Conservation (phyloP, 2,113 vertebrate species). For the Pollimyrus isidori region DNA sequence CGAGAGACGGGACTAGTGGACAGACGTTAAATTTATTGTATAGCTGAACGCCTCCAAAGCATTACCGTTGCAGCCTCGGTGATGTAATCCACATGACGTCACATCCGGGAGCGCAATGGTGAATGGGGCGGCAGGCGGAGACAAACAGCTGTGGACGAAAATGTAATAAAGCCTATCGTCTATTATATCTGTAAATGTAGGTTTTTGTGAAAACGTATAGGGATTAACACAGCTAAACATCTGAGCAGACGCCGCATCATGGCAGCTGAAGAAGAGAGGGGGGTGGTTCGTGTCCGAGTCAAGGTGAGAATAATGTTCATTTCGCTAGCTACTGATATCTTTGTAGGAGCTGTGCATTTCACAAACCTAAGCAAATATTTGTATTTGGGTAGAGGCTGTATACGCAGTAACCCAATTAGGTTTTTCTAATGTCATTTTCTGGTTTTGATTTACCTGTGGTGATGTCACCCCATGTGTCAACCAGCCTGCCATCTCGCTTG, state of each 20-base stretch:
- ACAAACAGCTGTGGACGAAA: constrained; percentile 18
- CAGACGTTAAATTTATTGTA: neutral
- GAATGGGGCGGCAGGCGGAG: constrained; percentile 19
- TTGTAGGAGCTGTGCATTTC: neutral
- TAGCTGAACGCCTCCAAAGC: neutral
- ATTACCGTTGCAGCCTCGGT: neutral
- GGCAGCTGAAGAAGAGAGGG: constrained; percentile 67
- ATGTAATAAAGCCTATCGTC: constrained; percentile 8
- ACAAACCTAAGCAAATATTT: neutral
- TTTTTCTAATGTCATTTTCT: neutral
- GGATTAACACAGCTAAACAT: constrained; percentile 18
- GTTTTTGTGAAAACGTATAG: neutral
- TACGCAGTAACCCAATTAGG: neutral
- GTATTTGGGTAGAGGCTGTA: neutral
- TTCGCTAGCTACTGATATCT: neutral
- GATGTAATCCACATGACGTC: constrained; percentile 24
- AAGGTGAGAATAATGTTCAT: constrained; percentile 53
- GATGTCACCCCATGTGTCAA: constrained; percentile 2
- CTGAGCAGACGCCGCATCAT: constrained; percentile 42
- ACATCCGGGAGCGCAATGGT: constrained; percentile 19
- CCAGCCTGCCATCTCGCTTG: neutral
- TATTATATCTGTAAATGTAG: neutral
- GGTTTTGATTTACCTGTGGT: neutral
- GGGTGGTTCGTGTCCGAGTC: constrained; percentile 68
- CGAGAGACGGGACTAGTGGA: neutral